Evolutionary conservation across 1,140 invertebrate genomes (phyloP), one percentile per base, ranked within the genome.

Genomic region (Cardiocondyla obscurior): DNA sequence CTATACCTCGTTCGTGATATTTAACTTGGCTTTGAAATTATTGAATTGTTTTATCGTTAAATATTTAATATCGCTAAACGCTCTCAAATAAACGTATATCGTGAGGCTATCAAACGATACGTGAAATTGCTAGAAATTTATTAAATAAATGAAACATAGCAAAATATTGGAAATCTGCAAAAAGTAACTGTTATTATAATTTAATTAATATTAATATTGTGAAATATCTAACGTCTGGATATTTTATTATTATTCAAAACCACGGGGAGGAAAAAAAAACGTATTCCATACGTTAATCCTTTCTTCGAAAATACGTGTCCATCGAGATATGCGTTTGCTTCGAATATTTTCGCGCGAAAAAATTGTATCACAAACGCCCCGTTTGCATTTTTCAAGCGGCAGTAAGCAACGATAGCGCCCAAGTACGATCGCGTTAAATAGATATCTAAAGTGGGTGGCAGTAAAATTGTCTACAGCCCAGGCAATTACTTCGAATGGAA

Each of bases 401-500:
- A n/a, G 28, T 46, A 62, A 62, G 19, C n/a, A 44, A 49, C 39
- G 55, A 25, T 19, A 22, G 55, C 10, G 7, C 19, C 7, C 28
- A 76, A 74, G n/a, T 60, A 60, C 12, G 39, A 12, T 74, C 30
- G 30, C 19, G 25, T 28, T 76, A 55, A 53, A 79, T 19, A 79
- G 46, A 79, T 79, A 69, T 30, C 46, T 69, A 46, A 79, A 67
- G 46, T 39, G 46, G 19, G 19, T 39, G 30, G 33, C 25, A 10
- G 12, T 53, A 67, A 77, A 77, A 28, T 19, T 69, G n/a, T 22
- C 58, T 49, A 49, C 30, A 39, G 8, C 16, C 22, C 4, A 30
- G 62, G 62, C 74, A 55, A 69, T 79, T 79, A 79, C 74, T 53
- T 67, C 6, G 60, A 67, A 77, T 67, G 62, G 62, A 57, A 79